These are phyloP conservation scores for Pristionchus exspectatus DNA, from an alignment of 2,888 invertebrate genomes.

Conservation along the genomic window DNA sequence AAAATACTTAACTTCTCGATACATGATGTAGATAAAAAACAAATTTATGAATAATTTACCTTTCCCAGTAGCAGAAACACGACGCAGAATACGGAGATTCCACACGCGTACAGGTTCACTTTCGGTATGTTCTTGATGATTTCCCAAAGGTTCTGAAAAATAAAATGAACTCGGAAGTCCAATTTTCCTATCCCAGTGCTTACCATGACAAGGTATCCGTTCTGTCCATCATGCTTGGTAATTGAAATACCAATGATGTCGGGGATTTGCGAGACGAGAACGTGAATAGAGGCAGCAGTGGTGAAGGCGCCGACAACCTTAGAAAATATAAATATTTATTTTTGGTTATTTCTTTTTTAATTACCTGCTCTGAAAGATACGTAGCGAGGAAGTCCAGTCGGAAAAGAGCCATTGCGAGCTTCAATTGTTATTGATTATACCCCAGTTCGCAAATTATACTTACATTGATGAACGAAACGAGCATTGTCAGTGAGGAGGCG, in stretches of 20 bases:
- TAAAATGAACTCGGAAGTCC: not conserved
- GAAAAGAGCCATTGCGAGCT: conserved; percentile 1
- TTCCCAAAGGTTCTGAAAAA: conserved; percentile 17
- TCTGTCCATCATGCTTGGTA: conserved; percentile 78
- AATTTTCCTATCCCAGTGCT: not conserved
- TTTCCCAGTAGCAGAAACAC: conserved; percentile 26
- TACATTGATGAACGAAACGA: conserved; percentile 88
- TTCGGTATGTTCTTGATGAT: not conserved
- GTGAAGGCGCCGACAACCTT: conserved; percentile 81
- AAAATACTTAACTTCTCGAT: too few relatives aligned
- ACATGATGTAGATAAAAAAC: too few relatives aligned
- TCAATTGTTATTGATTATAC: not conserved
- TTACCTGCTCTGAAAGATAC: conserved; percentile 77
- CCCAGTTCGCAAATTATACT: conserved; percentile 53
- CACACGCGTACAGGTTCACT: not conserved
- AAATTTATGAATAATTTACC: not conserved
- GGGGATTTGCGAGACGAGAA: conserved; percentile 81
- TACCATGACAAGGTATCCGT: conserved; percentile 81
- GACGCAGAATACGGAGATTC: not conserved
- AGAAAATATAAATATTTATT: not conserved
- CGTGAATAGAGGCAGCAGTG: conserved; percentile 81
- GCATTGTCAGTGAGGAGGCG: conserved; percentile 87
- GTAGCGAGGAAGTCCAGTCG: conserved; percentile 80
- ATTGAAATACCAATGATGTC: conserved; percentile 80
- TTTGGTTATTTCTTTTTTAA: too few relatives aligned